These are phyloP conservation scores for Limulus polyphemus DNA, from an alignment of 2,888 invertebrate genomes.

Conservation along the genomic window DNA sequence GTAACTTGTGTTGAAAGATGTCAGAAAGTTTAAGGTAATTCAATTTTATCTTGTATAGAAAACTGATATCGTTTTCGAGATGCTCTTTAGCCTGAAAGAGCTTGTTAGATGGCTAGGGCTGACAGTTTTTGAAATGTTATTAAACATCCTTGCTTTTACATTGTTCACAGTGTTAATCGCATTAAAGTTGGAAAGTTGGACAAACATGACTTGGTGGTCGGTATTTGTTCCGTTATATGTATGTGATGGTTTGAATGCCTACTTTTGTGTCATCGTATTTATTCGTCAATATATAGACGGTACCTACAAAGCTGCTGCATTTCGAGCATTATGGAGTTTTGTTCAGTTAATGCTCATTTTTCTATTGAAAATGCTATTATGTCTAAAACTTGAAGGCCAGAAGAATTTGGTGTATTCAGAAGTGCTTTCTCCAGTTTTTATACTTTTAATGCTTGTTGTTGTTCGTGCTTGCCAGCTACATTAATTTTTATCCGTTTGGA, in stretches of 20 bases:
- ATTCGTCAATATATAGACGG: slow-evolving; percentile 76
- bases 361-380: slow-evolving; percentile 79
- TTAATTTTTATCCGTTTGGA: slow-evolving; percentile 28
- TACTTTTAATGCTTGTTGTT: slow-evolving; percentile 74
- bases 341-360: slow-evolving; percentile 69
- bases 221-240: slow-evolving; percentile 84
- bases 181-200: slow-evolving; percentile 56
- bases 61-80: slow-evolving; percentile 32
- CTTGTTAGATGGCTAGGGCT: slow-evolving; percentile 86
- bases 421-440: slow-evolving; percentile 60
- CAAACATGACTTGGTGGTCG: slow-evolving; percentile 62
- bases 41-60: no score
- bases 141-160: slow-evolving; percentile 67
- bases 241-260: slow-evolving; percentile 80
- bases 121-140: slow-evolving; percentile 88
- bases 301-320: slow-evolving; percentile 53
- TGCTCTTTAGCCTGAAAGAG: slow-evolving; percentile 80
- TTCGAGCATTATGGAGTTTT: slow-evolving; percentile 67
- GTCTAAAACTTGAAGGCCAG: slow-evolving; percentile 70
- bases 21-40: no score
- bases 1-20: no score
- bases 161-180: slow-evolving; percentile 72
- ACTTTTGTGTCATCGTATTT: slow-evolving; percentile 88
- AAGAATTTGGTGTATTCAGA: slow-evolving; percentile 75
- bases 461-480: slow-evolving; percentile 83